Percentiles rank a stretch among this genome's conserved stretches.
phyloP scores from a whole-genome alignment of 2,888 invertebrate genomes.

The Polyommatus icarus region DNA sequence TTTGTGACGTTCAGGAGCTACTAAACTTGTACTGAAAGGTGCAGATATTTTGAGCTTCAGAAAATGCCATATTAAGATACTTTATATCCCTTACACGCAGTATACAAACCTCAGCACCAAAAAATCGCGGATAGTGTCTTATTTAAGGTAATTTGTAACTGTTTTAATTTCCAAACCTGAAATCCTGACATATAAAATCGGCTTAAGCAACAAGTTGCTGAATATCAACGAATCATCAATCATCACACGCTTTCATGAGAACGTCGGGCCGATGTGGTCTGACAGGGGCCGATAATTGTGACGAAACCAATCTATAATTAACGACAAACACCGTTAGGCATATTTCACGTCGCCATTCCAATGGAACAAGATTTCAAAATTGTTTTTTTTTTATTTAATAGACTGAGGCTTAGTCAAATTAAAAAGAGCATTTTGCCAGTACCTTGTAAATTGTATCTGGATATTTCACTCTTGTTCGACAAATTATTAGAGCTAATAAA shows the following conservation, averaged over 20 bases:
- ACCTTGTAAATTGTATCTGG: not conserved
- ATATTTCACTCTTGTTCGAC: not conserved
- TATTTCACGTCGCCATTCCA: not conserved
- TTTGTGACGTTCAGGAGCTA: no score
- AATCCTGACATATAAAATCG: not conserved
- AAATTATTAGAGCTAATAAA: not conserved
- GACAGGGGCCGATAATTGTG: constrained; percentile 10
- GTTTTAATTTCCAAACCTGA: not conserved
- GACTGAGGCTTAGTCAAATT: no score
- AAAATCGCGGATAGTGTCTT: no score
- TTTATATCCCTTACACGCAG: no score
- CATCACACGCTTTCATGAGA: constrained; percentile 10
- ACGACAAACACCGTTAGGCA: not conserved
- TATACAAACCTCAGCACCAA: no score
- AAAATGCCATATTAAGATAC: no score
- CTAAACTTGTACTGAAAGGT: no score
- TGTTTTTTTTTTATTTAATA: not conserved
- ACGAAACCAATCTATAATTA: constrained; percentile 20
- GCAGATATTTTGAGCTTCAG: no score
- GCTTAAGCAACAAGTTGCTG: constrained; percentile 6
- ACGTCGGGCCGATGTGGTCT: not conserved
- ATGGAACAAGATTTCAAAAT: not conserved
- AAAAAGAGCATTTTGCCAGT: no score
- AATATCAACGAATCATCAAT: constrained; percentile 11
- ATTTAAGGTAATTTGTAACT: no score